phyloP scores from a whole-genome alignment of 2,888 invertebrate species.

The Eupelmus urozonus region DNA sequence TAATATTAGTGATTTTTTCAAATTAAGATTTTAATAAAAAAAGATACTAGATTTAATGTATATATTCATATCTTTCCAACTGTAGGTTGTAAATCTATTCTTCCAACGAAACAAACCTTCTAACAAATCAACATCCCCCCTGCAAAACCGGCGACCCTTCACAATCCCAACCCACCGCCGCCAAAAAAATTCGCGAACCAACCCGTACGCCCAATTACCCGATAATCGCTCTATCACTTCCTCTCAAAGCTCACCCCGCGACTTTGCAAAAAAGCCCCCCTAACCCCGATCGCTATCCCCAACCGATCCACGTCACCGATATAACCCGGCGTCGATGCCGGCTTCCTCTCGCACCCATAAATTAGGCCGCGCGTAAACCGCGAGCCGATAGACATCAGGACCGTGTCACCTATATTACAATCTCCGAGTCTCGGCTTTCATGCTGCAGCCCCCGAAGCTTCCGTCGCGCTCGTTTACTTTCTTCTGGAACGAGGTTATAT shows the following conservation, averaged over 20 bases:
- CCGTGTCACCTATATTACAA: slow-evolving; percentile 28
- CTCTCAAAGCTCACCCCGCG: neutral
- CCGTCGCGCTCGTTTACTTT: neutral
- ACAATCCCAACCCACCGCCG: no score
- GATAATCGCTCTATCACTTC: slow-evolving; percentile 11
- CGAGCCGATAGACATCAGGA: slow-evolving; percentile 3
- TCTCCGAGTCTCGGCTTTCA: neutral
- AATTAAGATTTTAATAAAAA: no score
- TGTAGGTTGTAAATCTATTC: no score
- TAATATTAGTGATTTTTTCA: no score
- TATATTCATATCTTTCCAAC: no score
- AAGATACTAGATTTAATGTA: no score
- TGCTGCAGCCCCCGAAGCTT: neutral
- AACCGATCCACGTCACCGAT: no score
- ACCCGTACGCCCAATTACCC: neutral
- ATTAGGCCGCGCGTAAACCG: neutral
- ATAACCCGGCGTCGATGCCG: no score
- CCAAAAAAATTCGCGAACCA: neutral
- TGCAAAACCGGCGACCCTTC: no score
- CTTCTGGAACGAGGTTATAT: neutral
- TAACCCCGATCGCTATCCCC: no score
- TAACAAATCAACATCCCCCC: no score
- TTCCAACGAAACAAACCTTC: no score
- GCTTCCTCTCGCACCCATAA: neutral
- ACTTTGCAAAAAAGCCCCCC: neutral